These are phyloP conservation scores for Schizotus pectinicornis DNA, from an alignment of 2,888 invertebrate species.

Conservation along the genomic window DNA sequence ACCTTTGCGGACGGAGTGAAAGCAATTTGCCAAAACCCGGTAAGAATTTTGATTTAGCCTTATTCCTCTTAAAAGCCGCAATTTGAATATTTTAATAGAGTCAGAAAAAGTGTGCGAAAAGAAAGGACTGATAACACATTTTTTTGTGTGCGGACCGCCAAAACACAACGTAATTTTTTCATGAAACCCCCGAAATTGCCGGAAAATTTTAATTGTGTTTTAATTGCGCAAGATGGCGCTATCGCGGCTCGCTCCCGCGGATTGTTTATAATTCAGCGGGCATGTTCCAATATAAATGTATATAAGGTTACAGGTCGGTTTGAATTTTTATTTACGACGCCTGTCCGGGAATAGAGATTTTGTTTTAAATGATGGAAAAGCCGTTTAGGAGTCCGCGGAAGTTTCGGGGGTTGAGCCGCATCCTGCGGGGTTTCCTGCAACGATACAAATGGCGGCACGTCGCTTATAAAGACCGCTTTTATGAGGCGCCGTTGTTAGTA, in stretches of 20 bases:
- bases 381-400: no score
- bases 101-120: conserved; percentile 18
- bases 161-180: conserved; percentile 18
- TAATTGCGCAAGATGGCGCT: background rate
- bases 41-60: conserved; percentile 24
- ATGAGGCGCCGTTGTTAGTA: conserved; percentile 35
- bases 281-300: conserved; percentile 14
- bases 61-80: conserved; percentile 24
- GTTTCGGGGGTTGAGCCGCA: no score
- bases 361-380: background rate
- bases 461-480: conserved; percentile 29
- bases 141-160: conserved; percentile 9
- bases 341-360: background rate
- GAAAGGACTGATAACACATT: conserved; percentile 12
- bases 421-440: conserved; percentile 4
- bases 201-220: conserved; percentile 14
- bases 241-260: no score
- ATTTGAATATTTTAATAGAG: conserved; percentile 33
- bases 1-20: conserved; percentile 5
- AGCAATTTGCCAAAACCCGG: conserved; percentile 24
- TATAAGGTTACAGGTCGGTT: conserved; percentile 4
- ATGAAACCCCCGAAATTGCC: conserved; percentile 5
- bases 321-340: conserved; percentile 13
- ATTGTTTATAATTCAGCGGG: conserved; percentile 2
- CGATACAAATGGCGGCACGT: conserved; percentile 36